A percentile compares a stretch with the other conserved stretches of the same genome.
Evolutionary conservation across 2,888 invertebrate species (phyloP).

Genomic region (Lapara coniferarum): DNA sequence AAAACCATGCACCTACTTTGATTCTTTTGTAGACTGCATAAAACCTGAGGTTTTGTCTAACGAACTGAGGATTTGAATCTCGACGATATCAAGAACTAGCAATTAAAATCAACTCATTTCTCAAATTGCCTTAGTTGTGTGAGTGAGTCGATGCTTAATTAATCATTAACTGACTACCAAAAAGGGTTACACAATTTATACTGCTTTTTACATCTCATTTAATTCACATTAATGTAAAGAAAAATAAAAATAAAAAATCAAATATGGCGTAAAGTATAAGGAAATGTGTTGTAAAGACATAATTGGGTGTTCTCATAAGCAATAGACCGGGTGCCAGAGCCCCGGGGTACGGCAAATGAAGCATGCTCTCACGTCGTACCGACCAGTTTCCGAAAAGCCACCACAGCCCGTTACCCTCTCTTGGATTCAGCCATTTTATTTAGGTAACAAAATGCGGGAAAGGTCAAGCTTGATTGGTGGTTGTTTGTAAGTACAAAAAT

Average conservation of each 20-base stretch:
- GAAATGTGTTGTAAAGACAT: conserved; percentile 70
- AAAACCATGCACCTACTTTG: too few species aligned
- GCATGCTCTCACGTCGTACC: conserved; percentile 68
- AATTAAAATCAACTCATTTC: too few species aligned
- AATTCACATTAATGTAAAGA: background rate
- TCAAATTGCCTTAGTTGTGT: too few species aligned
- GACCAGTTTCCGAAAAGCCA: conserved; percentile 54
- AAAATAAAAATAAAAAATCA: background rate
- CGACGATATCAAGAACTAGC: too few species aligned
- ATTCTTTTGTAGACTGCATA: too few species aligned
- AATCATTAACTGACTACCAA: background rate
- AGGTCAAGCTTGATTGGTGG: conserved; percentile 47
- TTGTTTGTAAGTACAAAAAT: conserved; percentile 59
- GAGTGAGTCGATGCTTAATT: too few species aligned
- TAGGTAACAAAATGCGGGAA: conserved; percentile 29
- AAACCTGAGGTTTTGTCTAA: too few species aligned
- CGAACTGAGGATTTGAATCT: too few species aligned
- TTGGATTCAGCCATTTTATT: conserved; percentile 28
- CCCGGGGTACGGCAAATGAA: conserved; percentile 70
- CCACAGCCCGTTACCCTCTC: conserved; percentile 31
- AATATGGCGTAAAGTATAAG: conserved; percentile 54
- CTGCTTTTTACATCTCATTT: background rate
- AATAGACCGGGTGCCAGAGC: conserved; percentile 70
- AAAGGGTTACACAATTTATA: too few species aligned
- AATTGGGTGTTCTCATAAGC: conserved; percentile 75